phyloP scores from a whole-genome alignment of 2,888 invertebrate species.

The Drosophila subsilvestris region DNA sequence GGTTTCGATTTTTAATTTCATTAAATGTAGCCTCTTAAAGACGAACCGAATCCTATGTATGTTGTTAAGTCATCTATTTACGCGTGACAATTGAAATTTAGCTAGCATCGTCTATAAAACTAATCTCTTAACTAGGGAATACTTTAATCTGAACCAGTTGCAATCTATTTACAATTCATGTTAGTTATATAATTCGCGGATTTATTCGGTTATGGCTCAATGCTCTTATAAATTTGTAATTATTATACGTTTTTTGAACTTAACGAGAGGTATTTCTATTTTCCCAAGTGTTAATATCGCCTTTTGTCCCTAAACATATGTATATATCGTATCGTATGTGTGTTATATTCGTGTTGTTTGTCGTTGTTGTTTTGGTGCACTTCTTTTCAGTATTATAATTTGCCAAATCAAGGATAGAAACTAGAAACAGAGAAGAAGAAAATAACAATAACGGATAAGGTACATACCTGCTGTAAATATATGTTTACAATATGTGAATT shows the following conservation, averaged over 20 bases:
- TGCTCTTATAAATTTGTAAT: slow-evolving; percentile 58
- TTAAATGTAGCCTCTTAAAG: slow-evolving; percentile 52
- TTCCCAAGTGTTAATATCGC: slow-evolving; percentile 83
- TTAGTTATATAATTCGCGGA: slow-evolving; percentile 1
- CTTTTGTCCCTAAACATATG: slow-evolving; percentile 53
- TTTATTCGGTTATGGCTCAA: slow-evolving; percentile 30
- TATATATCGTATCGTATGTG: slow-evolving; percentile 35
- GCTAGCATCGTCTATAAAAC: slow-evolving; percentile 36
- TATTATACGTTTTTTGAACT: slow-evolving; percentile 83
- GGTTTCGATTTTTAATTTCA: slow-evolving; percentile 28
- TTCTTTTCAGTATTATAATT: slow-evolving; percentile 50
- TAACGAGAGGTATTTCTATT: slow-evolving; percentile 85
- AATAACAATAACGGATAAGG: not conserved
- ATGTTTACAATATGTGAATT: slow-evolving; percentile 64
- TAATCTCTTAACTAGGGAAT: slow-evolving; percentile 7
- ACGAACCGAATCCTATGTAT: slow-evolving; percentile 30
- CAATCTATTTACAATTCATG: slow-evolving; percentile 18
- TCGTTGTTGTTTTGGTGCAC: slow-evolving; percentile 48
- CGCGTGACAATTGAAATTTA: slow-evolving; percentile 35
- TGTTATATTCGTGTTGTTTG: slow-evolving; percentile 38
- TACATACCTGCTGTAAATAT: slow-evolving; percentile 31
- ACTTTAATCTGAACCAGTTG: slow-evolving; percentile 18
- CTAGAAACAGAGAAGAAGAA: slow-evolving; percentile 30
- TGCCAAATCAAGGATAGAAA: slow-evolving; percentile 31
- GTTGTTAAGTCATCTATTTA: slow-evolving; percentile 23